Evolutionary conservation across 2,888 invertebrate genomes (phyloP).

Genomic region (Tuta absoluta): DNA sequence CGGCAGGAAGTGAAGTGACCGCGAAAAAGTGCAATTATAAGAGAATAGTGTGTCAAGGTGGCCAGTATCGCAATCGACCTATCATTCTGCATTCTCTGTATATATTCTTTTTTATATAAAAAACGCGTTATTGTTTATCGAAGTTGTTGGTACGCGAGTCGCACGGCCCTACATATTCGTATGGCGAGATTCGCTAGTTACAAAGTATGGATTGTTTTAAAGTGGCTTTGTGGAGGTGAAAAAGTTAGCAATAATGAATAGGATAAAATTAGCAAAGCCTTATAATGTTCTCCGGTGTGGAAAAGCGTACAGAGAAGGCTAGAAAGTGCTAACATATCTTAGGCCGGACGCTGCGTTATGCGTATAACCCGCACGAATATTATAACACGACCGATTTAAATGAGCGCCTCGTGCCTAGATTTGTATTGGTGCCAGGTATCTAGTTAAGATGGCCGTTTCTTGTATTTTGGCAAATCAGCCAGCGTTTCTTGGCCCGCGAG

Average conservation of each 20-base stretch:
- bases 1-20: constrained; percentile 27
- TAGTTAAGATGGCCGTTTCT: too few relatives aligned
- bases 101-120: constrained; percentile 49
- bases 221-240: constrained; percentile 50
- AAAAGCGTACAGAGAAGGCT: constrained; percentile 46
- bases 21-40: constrained; percentile 31
- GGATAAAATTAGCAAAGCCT: constrained; percentile 64
- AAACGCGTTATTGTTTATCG: constrained; percentile 43
- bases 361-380: too few relatives aligned
- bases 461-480: too few relatives aligned
- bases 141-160: constrained; percentile 31
- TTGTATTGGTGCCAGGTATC: too few relatives aligned
- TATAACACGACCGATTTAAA: too few relatives aligned
- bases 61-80: constrained; percentile 45
- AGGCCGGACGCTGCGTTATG: too few relatives aligned
- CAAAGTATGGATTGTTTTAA: constrained; percentile 25
- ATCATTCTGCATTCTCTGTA: constrained; percentile 51
- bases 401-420: too few relatives aligned
- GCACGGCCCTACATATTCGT: constrained; percentile 36
- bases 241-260: constrained; percentile 68
- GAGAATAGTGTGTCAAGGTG: constrained; percentile 52
- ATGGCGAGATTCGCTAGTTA: constrained; percentile 31
- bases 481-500: too few relatives aligned
- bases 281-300: constrained; percentile 50
- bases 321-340: constrained; percentile 73